Conservation (phyloP, 2,113 vertebrate species). For the Gavialis gangeticus region DNA sequence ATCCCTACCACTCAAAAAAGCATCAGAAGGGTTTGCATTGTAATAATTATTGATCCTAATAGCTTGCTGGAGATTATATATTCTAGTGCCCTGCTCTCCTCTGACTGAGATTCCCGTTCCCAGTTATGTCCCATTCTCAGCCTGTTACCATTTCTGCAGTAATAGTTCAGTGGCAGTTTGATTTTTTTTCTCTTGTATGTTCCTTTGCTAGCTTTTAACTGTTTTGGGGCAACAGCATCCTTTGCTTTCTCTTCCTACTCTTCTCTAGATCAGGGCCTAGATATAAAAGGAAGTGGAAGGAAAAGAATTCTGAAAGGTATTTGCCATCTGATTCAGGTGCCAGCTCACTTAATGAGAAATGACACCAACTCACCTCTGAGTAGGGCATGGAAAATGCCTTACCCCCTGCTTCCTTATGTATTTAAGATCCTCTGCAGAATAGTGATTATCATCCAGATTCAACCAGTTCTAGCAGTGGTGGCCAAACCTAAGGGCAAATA, state of each 20-base stretch:
- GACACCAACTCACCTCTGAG: too few species aligned
- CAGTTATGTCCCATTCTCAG: too few species aligned
- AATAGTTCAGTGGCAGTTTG: too few species aligned
- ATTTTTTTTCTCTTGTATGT: too few species aligned
- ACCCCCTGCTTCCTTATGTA: fast-evolving
- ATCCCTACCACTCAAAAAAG: neutral
- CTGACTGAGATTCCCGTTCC: neutral
- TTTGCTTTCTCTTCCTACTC: too few species aligned
- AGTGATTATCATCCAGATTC: neutral
- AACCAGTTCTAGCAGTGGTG: fast-evolving
- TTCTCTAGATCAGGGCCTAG: too few species aligned
- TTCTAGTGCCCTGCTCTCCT: neutral
- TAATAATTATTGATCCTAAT: neutral
- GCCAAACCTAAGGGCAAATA: neutral
- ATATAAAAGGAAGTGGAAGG: too few species aligned
- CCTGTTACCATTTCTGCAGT: too few species aligned
- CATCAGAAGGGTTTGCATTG: neutral
- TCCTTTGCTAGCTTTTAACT: too few species aligned
- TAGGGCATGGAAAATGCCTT: too few species aligned
- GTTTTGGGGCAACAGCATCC: too few species aligned
- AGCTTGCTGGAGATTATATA: neutral
- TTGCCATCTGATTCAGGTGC: neutral
- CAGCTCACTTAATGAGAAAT: neutral
- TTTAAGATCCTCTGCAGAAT: neutral
- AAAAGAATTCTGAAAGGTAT: too few species aligned